Evolutionary conservation across 2,888 invertebrate genomes (phyloP).

Genomic region (Rhagophthalmus giganteus): DNA sequence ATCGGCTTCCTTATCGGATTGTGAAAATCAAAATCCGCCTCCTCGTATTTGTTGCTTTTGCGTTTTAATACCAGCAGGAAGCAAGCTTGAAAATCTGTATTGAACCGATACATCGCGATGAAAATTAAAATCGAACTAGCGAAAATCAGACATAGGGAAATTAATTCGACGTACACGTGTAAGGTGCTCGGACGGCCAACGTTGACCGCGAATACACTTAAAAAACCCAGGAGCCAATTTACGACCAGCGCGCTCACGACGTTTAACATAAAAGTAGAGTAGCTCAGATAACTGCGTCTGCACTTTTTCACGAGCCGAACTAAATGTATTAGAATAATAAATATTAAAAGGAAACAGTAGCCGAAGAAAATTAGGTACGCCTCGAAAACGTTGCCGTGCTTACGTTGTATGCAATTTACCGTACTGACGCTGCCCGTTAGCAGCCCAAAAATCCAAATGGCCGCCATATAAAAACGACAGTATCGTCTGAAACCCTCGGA

Average conservation of each 20-base stretch:
- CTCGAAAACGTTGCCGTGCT: background rate
- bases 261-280: conserved; percentile 9
- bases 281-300: background rate
- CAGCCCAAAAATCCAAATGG: conserved; percentile 3
- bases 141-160: background rate
- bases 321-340: conserved; percentile 9
- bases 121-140: background rate
- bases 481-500: conserved; percentile 3
- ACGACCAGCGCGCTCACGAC: conserved; percentile 3
- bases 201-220: background rate
- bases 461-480: background rate
- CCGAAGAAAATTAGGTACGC: background rate
- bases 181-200: no score
- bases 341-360: background rate
- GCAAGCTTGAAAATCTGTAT: conserved; percentile 9
- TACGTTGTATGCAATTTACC: conserved; percentile 1
- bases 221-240: conserved; percentile 4
- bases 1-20: conserved; percentile 8
- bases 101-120: conserved; percentile 1
- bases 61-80: background rate
- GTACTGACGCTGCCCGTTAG: background rate
- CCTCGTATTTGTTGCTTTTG: conserved; percentile 2
- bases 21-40: conserved; percentile 10
- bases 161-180: no score
- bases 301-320: conserved; percentile 3